These are phyloP conservation scores for Polypedilum pembai DNA, from an alignment of 1,140 invertebrate species.

Conservation along the genomic window DNA sequence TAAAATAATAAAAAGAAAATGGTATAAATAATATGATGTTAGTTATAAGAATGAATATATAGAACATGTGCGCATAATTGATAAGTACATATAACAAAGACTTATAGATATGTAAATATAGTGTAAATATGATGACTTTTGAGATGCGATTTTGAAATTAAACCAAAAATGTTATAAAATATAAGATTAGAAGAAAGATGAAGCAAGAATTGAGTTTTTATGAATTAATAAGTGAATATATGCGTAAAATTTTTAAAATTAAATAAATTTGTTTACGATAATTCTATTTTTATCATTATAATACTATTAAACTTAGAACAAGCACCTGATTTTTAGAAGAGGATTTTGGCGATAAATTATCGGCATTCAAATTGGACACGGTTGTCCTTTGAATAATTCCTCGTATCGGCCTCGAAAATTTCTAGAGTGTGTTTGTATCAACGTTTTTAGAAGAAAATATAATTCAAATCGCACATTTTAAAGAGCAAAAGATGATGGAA, in stretches of 20 bases:
- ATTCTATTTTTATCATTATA: background rate
- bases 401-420: slow-evolving; percentile 27
- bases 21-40: too few species aligned
- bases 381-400: slow-evolving; percentile 28
- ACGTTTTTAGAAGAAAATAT: background rate
- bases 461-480: slow-evolving; percentile 15
- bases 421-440: slow-evolving; percentile 7
- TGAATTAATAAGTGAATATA: background rate
- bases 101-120: too few species aligned
- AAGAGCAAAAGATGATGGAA: slow-evolving; percentile 20
- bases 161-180: background rate
- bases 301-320: background rate
- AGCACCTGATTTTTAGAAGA: slow-evolving; percentile 4
- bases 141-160: background rate
- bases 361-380: background rate
- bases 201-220: background rate
- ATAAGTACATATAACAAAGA: too few species aligned
- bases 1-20: too few species aligned
- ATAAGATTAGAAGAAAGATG: too few species aligned
- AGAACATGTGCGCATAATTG: too few species aligned
- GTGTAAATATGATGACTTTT: too few species aligned
- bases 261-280: background rate
- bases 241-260: background rate
- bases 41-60: too few species aligned
- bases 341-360: background rate